phyloP scores from a whole-genome alignment of 2,113 vertebrate genomes.

The Melospiza georgiana region DNA sequence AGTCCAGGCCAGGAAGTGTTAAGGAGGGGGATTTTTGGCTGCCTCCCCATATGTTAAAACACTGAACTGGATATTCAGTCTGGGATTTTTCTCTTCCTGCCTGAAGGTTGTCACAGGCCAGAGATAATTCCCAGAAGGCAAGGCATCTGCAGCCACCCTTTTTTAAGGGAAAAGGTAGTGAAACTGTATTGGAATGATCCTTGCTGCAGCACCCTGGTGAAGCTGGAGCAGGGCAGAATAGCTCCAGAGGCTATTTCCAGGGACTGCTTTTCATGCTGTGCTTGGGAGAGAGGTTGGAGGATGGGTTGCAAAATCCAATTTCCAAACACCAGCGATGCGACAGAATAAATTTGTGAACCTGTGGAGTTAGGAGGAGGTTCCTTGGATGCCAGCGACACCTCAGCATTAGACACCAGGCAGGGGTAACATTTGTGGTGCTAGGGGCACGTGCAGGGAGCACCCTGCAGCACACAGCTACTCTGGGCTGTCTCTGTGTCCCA shows the following conservation, averaged over 20 bases:
- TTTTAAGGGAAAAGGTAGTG: neutral
- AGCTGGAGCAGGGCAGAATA: neutral
- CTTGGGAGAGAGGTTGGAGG: neutral
- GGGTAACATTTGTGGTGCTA: neutral
- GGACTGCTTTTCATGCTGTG: neutral
- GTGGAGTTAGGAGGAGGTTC: neutral
- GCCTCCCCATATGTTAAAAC: neutral
- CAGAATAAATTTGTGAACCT: neutral
- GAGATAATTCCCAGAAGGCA: neutral
- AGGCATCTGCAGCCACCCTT: neutral
- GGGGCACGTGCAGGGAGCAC: neutral
- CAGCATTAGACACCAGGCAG: neutral
- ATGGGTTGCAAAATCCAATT: neutral
- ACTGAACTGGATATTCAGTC: neutral
- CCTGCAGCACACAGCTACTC: fast-evolving
- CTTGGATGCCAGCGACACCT: neutral
- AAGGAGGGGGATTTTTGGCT: neutral
- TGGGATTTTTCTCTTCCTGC: neutral
- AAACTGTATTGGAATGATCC: neutral
- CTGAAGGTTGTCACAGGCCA: neutral
- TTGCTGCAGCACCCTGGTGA: neutral
- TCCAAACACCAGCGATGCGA: neutral
- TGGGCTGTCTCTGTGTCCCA: neutral
- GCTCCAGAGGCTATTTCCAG: neutral
- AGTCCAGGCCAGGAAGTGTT: neutral